Conservation (phyloP, 1,140 invertebrate genomes). For the Drosophila sp. region DNA sequence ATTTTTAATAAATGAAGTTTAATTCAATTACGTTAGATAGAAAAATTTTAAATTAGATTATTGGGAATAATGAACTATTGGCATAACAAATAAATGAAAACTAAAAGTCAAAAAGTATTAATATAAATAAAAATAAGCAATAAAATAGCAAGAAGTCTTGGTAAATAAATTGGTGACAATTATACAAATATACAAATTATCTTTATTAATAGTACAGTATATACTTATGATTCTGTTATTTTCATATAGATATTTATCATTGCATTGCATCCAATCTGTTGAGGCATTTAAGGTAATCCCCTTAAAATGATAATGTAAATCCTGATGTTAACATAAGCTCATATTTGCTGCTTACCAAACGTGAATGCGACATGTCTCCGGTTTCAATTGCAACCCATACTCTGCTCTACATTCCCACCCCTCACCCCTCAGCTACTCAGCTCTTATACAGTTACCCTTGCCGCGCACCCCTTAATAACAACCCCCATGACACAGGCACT, state of each 20-base stretch:
- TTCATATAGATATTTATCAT: neutral
- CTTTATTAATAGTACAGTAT: neutral
- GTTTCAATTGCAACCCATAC: slow-evolving; percentile 17
- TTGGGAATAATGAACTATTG: too few species aligned
- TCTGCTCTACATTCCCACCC: neutral
- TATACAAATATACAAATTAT: neutral
- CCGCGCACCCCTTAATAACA: neutral
- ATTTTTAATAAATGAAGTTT: too few species aligned
- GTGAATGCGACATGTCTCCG: slow-evolving; percentile 13
- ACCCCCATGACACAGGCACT: neutral
- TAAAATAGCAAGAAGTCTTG: too few species aligned
- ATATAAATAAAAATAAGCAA: too few species aligned
- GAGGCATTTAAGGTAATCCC: neutral
- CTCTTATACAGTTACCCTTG: slow-evolving; percentile 26
- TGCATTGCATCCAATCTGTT: neutral
- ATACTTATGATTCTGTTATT: too few species aligned
- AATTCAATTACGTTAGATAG: too few species aligned
- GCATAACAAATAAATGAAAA: too few species aligned
- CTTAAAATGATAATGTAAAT: slow-evolving; percentile 24
- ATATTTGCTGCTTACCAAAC: slow-evolving; percentile 25
- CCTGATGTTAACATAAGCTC: slow-evolving; percentile 28
- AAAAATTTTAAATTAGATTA: too few species aligned
- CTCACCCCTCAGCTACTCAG: neutral
- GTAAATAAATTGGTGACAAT: too few species aligned
- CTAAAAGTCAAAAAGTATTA: too few species aligned